Evolutionary conservation across 2,888 invertebrate genomes (phyloP).

Genomic region (Oxycera nigricornis): DNA sequence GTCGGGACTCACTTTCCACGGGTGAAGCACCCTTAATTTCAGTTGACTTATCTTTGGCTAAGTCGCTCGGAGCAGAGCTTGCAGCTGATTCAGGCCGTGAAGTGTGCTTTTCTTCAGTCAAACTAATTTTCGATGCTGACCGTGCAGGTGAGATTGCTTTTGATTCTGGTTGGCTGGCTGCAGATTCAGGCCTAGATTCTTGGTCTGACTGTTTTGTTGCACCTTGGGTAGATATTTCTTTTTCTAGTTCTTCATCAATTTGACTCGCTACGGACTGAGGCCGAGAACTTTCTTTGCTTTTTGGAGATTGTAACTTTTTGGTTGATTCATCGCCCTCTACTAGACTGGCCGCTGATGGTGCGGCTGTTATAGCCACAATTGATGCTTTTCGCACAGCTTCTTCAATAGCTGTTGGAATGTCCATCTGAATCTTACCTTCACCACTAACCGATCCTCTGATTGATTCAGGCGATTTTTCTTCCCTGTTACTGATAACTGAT

Average conservation of each 20-base stretch:
- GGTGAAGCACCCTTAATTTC: conserved; percentile 11
- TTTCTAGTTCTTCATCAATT: conserved; percentile 38
- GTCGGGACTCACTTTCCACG: conserved; percentile 42
- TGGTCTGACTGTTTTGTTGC: too few relatives aligned
- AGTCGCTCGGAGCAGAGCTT: conserved; percentile 40
- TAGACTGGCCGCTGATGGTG: conserved; percentile 1
- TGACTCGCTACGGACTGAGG: conserved; percentile 45
- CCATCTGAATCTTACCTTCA: background rate
- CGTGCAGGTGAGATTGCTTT: conserved; percentile 25
- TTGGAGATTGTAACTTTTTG: conserved; percentile 42
- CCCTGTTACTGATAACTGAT: too few relatives aligned
- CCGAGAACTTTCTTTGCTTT: background rate
- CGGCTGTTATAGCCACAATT: conserved; percentile 11
- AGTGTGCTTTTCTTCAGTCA: background rate
- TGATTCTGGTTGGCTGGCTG: conserved; percentile 42
- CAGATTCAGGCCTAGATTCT: conserved; percentile 50
- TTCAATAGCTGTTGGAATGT: background rate
- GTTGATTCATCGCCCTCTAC: conserved; percentile 8
- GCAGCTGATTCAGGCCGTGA: conserved; percentile 43
- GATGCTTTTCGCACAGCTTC: conserved; percentile 15
- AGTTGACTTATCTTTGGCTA: background rate
- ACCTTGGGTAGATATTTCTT: conserved; percentile 23
- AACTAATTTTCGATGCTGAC: background rate
- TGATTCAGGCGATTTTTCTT: too few relatives aligned
- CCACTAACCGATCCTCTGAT: too few relatives aligned